Evolutionary conservation across 2,888 invertebrate genomes (phyloP), one percentile per base, ranked within the genome.

Genomic region (Subacronicta megacephala): DNA sequence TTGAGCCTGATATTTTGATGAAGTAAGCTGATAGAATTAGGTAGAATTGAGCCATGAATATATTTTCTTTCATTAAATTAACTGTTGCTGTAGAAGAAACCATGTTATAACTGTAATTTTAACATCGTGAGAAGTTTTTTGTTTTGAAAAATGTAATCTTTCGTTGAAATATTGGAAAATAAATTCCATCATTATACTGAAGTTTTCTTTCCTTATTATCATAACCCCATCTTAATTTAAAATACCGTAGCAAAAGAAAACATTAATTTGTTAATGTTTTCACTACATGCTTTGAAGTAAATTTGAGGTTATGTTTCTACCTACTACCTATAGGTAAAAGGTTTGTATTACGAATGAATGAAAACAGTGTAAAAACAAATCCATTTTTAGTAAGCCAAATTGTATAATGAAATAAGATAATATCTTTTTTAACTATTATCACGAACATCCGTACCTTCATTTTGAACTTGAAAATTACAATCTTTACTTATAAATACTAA

Each of bases 1-100:
- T 93, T 93, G 93, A 93, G 93, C 92, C 85, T 81, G 87, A 88
- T 92, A 90, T 89, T 90, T 89, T 87, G 88, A 84, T 80, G 87
- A 87, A 81, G 55, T 89, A 88, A 87, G 87, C 85, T 83, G 80
- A 64, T 92, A 91, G 86, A 85, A 81, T 83, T 90, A 90, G 87
- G 82, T 89, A 89, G 83, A 88, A 89, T 85, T 82, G 85, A 90
- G 92, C 93, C 91, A 92, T 91, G 84, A 84, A 81, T 84, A 81
- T 81, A 69, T 68, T 77, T 83, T 81, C 66, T 87, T 87, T 88
- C 84, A 82, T 88, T 86, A 78, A 87, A 81, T 80, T 86, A 87
- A 87, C 83, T 83, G 81, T 87, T 88, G 81, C 85, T 74, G 63
- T 74, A 83, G 82, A 78, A 77, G 62, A 84, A 70, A 84, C 77